Conservation (phyloP, 53 echinoderm and acorn worm species). For the Antedon mediterranea region DNA sequence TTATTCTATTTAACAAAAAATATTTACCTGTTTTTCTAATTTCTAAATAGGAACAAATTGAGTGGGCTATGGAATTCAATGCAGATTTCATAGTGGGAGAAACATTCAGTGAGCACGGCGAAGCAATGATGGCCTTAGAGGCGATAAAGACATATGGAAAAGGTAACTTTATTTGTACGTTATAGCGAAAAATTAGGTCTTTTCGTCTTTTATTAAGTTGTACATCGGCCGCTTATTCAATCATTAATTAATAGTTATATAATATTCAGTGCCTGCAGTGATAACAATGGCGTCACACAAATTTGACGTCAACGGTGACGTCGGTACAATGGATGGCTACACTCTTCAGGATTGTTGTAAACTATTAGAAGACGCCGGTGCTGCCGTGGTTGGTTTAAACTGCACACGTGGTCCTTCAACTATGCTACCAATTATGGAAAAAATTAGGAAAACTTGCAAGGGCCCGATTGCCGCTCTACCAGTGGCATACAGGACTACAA, state of each 20-base stretch:
- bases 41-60: slow-evolving; percentile 15
- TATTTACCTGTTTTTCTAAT: too few species aligned
- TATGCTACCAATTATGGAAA: slow-evolving; percentile 45
- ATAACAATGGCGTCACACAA: slow-evolving; percentile 4
- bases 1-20: too few species aligned
- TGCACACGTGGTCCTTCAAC: slow-evolving; percentile 31
- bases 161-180: too few species aligned
- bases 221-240: too few species aligned
- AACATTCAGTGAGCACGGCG: slow-evolving; percentile 4
- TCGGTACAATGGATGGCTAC: slow-evolving; percentile 19
- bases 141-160: slow-evolving; percentile 9
- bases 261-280: slow-evolving; percentile 2
- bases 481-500: slow-evolving; percentile 48
- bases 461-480: slow-evolving; percentile 61
- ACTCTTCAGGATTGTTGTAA: slow-evolving; percentile 55
- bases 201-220: too few species aligned
- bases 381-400: slow-evolving; percentile 45
- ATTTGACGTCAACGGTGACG: slow-evolving; percentile 2
- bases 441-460: slow-evolving; percentile 9
- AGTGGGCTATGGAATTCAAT: slow-evolving; percentile 12
- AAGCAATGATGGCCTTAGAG: slow-evolving; percentile 13
- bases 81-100: slow-evolving; percentile 25
- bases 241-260: too few species aligned
- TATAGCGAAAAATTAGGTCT: too few species aligned
- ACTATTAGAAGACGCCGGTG: slow-evolving; percentile 44